These are phyloP conservation scores for Cyclargus thomasi DNA, from an alignment of 1,140 invertebrate species.

Conservation along the genomic window DNA sequence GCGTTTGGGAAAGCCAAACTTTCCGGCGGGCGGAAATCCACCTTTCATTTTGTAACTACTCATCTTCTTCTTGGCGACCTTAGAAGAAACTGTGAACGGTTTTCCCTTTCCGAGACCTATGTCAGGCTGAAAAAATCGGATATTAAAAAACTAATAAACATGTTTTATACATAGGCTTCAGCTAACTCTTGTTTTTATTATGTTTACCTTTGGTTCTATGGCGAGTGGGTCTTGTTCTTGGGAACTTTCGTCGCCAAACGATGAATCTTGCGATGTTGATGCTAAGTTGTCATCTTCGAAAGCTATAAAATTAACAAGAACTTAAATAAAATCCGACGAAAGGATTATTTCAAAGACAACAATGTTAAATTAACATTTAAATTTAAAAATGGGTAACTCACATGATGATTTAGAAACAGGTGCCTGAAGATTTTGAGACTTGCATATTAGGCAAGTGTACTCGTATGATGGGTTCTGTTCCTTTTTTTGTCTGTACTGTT, in stretches of 20 bases:
- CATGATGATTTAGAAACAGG: slow-evolving; percentile 79
- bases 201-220: slow-evolving; percentile 76
- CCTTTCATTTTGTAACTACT: slow-evolving; percentile 77
- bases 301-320: slow-evolving; percentile 55
- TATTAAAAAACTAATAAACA: not conserved
- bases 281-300: slow-evolving; percentile 79
- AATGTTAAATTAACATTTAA: no score
- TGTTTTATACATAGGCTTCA: no score
- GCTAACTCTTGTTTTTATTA: slow-evolving; percentile 5
- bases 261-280: slow-evolving; percentile 82
- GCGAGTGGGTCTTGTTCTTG: slow-evolving; percentile 78
- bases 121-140: slow-evolving; percentile 50
- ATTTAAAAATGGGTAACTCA: slow-evolving; percentile 25
- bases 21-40: slow-evolving; percentile 80
- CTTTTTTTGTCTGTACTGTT: slow-evolving; percentile 85
- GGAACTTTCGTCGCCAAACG: slow-evolving; percentile 76
- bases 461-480: slow-evolving; percentile 89
- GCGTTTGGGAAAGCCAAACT: slow-evolving; percentile 82
- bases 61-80: slow-evolving; percentile 86
- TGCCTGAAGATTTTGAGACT: slow-evolving; percentile 75
- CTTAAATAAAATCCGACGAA: not conserved
- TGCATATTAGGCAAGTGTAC: slow-evolving; percentile 92
- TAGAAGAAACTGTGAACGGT: slow-evolving; percentile 81
- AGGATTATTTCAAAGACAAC: not conserved
- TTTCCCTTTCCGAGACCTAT: slow-evolving; percentile 87